Base-by-base conservation (phyloP, 2,113 vertebrate species). In the Entelurus aequoreus region DNA sequence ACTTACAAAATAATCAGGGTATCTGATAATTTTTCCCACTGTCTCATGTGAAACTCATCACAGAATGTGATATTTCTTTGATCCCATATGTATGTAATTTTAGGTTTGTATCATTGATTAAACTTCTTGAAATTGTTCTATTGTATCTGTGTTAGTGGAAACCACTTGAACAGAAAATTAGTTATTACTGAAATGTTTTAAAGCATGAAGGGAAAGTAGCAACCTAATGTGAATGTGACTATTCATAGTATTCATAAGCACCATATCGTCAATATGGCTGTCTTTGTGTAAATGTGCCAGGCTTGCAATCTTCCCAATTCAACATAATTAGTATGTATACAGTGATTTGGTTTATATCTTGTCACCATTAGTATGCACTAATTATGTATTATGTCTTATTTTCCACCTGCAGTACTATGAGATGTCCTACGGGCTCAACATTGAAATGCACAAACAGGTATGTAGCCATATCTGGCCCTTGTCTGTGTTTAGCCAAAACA, bases 371-470 rank as follows among this genome's bases (percentile, higher is more conserved):
- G 16, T 3, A 16, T 61, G 19, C 68, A 38, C 60, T 63, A 15
- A 72, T 59, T 28, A 28, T 28, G 28, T 28, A 15, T 58, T 46
- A 64, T 75, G 21, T 5, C 48, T n/a, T 62, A n/a, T 66, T n/a
- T 12, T 50, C 66, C 65, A 0, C 74, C 77, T 64, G 12, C 87
- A 95, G 94, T 96, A 96, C 84, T 96, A 95, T 4, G 94, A 96
- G 72, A 96, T 96, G 94, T 96, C 94, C 57, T 96, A 96, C 5
- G 94, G 94, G 61, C 90, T 96, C 88, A 96, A 96, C 83, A 96
- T 96, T 77, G 94, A 96, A 81, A 95, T 96, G 94, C 94, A 96
- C 89, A 96, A 96, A 84, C 94, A 96, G 94, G 94, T 96, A 90
- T 92, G 93, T 86, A 66, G 63, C 64, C 72, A 71, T 73, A 78